phyloP scores from a whole-genome alignment of 2,113 vertebrate genomes.

The Trochalopteron elliotii region DNA sequence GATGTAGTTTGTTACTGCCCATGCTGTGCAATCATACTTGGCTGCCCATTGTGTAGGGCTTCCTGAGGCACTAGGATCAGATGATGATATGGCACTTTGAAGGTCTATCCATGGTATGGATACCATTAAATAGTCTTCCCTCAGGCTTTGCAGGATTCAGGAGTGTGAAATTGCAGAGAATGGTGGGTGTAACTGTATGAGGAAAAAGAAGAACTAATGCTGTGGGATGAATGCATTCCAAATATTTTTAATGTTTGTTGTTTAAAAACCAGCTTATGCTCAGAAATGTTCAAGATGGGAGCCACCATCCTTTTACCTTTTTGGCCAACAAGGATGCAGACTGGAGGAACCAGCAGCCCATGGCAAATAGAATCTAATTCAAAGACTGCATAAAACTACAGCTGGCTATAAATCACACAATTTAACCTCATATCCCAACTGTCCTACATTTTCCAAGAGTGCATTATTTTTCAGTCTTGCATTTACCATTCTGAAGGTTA shows the following conservation, averaged over 20 bases:
- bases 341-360: not conserved
- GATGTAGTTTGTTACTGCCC: not conserved
- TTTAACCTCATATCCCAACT: not conserved
- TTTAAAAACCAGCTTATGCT: not conserved
- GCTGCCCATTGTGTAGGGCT: not conserved
- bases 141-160: not conserved
- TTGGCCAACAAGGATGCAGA: not conserved
- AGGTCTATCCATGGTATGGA: not conserved
- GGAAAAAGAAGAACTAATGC: not conserved
- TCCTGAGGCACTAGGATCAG: not conserved
- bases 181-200: not conserved
- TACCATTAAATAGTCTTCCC: not conserved
- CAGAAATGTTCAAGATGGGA: not conserved
- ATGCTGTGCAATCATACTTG: not conserved
- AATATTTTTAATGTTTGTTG: not conserved
- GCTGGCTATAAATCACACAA: not conserved
- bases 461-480: not conserved
- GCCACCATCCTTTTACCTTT: not conserved
- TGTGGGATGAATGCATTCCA: not conserved
- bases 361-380: not conserved
- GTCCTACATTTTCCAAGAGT: not conserved
- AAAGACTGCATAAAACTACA: not conserved
- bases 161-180: not conserved
- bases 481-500: not conserved
- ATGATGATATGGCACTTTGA: not conserved